Conservation (phyloP, 2,797 vertebrate species). For the Craterocephalus amniculus region DNA sequence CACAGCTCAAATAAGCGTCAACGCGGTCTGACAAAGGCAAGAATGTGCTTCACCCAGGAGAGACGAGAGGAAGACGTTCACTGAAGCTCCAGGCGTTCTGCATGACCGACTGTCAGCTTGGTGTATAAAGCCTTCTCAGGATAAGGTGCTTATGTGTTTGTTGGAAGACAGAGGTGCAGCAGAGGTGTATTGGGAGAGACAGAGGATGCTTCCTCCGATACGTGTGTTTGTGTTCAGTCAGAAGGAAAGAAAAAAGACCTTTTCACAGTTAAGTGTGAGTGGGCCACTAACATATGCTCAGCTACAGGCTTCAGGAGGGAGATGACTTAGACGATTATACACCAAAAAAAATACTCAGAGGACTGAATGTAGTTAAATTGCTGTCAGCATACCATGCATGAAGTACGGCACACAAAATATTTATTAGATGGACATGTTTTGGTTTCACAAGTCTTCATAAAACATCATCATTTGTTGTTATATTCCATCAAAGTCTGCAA, state of each 20-base stretch:
- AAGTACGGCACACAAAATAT: neutral
- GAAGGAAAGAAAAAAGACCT: slow-evolving; percentile 57
- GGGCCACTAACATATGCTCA: slow-evolving; percentile 55
- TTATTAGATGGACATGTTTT: neutral
- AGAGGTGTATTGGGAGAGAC: slow-evolving; percentile 35
- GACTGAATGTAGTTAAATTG: neutral
- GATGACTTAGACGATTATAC: slow-evolving; percentile 30
- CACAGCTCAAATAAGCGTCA: too few species aligned
- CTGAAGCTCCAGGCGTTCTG: too few species aligned
- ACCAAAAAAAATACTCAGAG: neutral
- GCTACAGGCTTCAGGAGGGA: slow-evolving; percentile 40
- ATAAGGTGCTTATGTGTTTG: slow-evolving; percentile 4
- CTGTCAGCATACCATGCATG: neutral
- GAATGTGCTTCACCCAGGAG: too few species aligned
- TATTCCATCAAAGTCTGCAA: neutral
- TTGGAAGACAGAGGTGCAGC: neutral
- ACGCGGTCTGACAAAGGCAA: too few species aligned
- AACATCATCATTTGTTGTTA: neutral
- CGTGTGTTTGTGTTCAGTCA: slow-evolving; percentile 53
- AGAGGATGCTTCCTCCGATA: slow-evolving; percentile 27
- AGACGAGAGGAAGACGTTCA: too few species aligned
- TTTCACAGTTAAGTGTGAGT: slow-evolving; percentile 47
- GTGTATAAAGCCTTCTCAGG: neutral
- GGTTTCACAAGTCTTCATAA: neutral
- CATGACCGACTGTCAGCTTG: too few species aligned